Percentiles rank a stretch among this genome's conserved stretches.
phyloP scores from a whole-genome alignment of 2,797 vertebrate genomes.

The Acipenser ruthenus region DNA sequence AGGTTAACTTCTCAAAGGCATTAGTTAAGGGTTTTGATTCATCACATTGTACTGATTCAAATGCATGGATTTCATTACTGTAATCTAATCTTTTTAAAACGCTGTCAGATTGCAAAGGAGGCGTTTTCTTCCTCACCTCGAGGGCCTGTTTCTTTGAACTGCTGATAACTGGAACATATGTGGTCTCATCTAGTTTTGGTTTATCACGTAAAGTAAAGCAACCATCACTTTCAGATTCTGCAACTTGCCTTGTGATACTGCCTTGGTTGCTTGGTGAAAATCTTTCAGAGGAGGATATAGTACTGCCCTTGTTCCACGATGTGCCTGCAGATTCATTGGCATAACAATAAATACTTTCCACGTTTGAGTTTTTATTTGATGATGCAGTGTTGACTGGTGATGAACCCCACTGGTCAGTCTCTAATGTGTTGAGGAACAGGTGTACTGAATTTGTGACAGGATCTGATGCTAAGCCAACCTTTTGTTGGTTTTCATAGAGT shows the following conservation, averaged over 20 bases:
- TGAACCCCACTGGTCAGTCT: slow-evolving; percentile 29
- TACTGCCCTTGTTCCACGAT: slow-evolving; percentile 12
- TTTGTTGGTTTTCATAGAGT: slow-evolving; percentile 56
- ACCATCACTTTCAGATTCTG: slow-evolving; percentile 34
- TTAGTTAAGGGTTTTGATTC: slow-evolving; percentile 13
- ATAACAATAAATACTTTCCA: not conserved
- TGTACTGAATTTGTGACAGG: slow-evolving; percentile 50
- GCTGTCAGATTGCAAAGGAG: slow-evolving; percentile 20
- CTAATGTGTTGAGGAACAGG: slow-evolving; percentile 61
- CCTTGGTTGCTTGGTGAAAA: not conserved
- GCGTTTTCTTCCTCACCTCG: slow-evolving; percentile 21
- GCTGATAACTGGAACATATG: slow-evolving; percentile 59
- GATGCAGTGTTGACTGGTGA: not conserved
- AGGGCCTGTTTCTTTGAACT: slow-evolving; percentile 30
- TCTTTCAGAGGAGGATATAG: slow-evolving; percentile 12
- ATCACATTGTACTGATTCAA: not conserved
- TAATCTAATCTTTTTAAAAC: slow-evolving; percentile 10
- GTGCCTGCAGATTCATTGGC: slow-evolving; percentile 10
- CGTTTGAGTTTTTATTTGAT: not conserved
- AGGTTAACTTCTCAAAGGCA: slow-evolving; percentile 29
- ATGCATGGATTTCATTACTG: not conserved
- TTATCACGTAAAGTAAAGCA: slow-evolving; percentile 35
- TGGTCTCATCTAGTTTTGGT: slow-evolving; percentile 47
- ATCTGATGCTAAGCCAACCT: slow-evolving; percentile 31
- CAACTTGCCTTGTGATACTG: not conserved